Percentiles rank a stretch among this genome's conserved stretches.
These are phyloP conservation scores for Camelus dromedarius DNA, from an alignment of 2,113 vertebrate genomes.

Conservation along the genomic window DNA sequence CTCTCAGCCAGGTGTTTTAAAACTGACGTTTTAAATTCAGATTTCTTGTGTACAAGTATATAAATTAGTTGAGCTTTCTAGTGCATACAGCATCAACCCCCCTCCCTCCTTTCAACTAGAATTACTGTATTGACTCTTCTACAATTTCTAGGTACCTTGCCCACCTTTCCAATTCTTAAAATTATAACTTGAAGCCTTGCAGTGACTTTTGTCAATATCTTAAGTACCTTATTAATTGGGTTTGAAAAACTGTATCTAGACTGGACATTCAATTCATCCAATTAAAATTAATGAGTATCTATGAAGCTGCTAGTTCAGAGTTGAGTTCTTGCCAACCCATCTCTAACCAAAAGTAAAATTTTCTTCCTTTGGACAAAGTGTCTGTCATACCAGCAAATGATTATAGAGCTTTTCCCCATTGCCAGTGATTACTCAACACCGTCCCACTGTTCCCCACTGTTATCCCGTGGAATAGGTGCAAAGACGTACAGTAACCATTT, in stretches of 20 bases:
- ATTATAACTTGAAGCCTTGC: slow-evolving; percentile 49
- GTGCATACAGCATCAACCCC: background rate
- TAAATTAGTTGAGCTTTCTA: background rate
- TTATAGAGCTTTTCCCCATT: background rate
- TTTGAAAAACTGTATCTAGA: slow-evolving; percentile 59
- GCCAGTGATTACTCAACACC: too few relatives aligned
- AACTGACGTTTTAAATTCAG: slow-evolving; percentile 25
- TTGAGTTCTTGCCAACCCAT: background rate
- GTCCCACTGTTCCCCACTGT: too few relatives aligned
- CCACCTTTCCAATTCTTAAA: slow-evolving; percentile 54
- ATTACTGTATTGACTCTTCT: background rate
- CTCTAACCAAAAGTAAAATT: slow-evolving; percentile 40
- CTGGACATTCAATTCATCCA: slow-evolving; percentile 56
- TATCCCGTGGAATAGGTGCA: background rate
- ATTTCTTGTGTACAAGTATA: background rate
- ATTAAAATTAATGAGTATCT: slow-evolving; percentile 72
- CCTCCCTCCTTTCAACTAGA: background rate
- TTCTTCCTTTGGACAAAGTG: background rate
- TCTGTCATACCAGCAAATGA: background rate
- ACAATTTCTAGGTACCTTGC: slow-evolving; percentile 29
- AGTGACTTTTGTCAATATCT: slow-evolving; percentile 53
- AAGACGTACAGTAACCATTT: background rate
- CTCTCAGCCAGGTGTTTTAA: slow-evolving; percentile 54
- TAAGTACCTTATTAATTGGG: slow-evolving; percentile 70
- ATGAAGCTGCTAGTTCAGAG: background rate